These are phyloP conservation scores for Lateolabrax maculatus DNA, from an alignment of 2,797 vertebrate species.

Conservation along the genomic window DNA sequence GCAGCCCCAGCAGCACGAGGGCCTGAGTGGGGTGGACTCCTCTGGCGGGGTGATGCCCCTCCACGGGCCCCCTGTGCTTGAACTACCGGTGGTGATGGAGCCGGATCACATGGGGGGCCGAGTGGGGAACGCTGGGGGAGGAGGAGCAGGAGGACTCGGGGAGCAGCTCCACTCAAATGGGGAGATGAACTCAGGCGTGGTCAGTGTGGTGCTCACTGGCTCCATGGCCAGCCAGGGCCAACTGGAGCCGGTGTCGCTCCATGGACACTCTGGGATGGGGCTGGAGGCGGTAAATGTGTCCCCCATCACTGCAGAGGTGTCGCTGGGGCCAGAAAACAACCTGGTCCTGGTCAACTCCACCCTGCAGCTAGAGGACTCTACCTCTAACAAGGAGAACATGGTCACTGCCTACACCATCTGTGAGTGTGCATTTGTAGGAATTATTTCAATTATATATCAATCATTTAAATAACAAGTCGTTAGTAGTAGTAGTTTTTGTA, in stretches of 20 bases:
- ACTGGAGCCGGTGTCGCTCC: conserved; percentile 92
- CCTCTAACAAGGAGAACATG: conserved; percentile 97
- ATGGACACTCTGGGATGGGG: conserved; percentile 93
- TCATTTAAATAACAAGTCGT: background rate
- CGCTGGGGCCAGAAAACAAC: conserved; percentile 93
- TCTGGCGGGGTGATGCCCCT: conserved; percentile 91
- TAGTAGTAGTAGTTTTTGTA: too few species aligned
- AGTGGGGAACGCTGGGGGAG: conserved; percentile 78
- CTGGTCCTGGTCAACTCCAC: conserved; percentile 94
- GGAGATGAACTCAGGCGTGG: conserved; percentile 91
- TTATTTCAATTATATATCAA: too few species aligned
- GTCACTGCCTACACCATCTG: conserved; percentile 94
- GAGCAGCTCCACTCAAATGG: conserved; percentile 86
- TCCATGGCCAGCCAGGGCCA: conserved; percentile 88
- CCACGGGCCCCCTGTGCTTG: conserved; percentile 90
- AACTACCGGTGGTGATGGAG: conserved; percentile 97
- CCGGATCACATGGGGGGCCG: conserved; percentile 89
- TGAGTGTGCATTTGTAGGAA: conserved; percentile 84
- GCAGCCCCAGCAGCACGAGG: conserved; percentile 89
- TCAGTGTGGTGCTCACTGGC: conserved; percentile 95
- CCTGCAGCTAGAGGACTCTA: conserved; percentile 94
- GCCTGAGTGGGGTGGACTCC: conserved; percentile 88
- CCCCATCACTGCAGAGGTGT: conserved; percentile 94
- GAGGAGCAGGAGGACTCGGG: conserved; percentile 74
- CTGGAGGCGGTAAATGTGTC: conserved; percentile 95